Evolutionary conservation across 2,113 vertebrate species (phyloP).

Genomic region (Limnothrissa miodon): DNA sequence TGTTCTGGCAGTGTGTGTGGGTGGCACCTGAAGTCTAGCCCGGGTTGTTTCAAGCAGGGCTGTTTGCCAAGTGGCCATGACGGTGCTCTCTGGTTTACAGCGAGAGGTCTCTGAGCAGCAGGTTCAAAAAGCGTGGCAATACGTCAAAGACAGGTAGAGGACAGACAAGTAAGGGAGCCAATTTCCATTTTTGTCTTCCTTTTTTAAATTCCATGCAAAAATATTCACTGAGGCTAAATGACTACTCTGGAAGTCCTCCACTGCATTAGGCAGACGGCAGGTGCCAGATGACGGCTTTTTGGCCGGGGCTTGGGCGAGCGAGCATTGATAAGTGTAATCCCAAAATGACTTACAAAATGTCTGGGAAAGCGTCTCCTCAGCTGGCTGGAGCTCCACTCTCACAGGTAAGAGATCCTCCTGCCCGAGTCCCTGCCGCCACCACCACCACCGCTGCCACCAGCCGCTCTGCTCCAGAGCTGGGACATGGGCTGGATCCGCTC

Average conservation of each 20-base stretch:
- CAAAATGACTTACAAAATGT: slow-evolving; percentile 34
- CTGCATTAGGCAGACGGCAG: slow-evolving; percentile 51
- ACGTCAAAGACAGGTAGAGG: slow-evolving; percentile 6
- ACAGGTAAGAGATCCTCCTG: slow-evolving; percentile 33
- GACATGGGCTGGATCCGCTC: not conserved
- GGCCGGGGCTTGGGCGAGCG: slow-evolving; percentile 21
- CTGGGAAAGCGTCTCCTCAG: slow-evolving; percentile 19
- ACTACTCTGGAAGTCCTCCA: slow-evolving; percentile 41
- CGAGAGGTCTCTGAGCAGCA: not conserved
- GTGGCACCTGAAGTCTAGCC: not conserved
- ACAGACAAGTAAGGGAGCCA: not conserved
- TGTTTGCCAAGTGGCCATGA: not conserved
- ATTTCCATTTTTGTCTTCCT: not conserved
- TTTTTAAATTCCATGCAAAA: slow-evolving; percentile 31
- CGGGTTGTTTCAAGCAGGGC: not conserved
- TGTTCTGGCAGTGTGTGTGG: slow-evolving; percentile 35
- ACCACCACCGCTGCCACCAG: not conserved
- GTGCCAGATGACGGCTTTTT: slow-evolving; percentile 46
- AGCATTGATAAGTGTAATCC: slow-evolving; percentile 34
- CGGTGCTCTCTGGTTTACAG: not conserved
- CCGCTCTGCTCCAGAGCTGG: not conserved
- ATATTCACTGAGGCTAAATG: slow-evolving; percentile 46
- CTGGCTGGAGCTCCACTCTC: slow-evolving; percentile 25
- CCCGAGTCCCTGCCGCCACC: not conserved
- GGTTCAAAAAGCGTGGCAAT: not conserved